phyloP scores from a whole-genome alignment of 2,113 vertebrate species.

The Mohoua ochrocephala region DNA sequence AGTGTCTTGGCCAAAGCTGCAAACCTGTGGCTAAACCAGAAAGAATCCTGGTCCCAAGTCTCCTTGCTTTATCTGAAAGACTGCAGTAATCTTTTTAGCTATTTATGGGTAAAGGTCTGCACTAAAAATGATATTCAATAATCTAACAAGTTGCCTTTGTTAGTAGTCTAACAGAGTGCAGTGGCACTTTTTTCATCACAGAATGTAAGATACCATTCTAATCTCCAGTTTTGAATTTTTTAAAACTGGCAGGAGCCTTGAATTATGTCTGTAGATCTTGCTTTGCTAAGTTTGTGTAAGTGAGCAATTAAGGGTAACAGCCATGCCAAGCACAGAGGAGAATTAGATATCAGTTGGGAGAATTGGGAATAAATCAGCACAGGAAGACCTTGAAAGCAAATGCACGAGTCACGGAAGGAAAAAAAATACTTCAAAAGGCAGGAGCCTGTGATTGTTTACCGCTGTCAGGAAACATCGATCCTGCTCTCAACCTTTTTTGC shows the following conservation, averaged over 20 bases:
- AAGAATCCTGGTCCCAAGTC: background rate
- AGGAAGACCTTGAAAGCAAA: constrained; percentile 30
- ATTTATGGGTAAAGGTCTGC: background rate
- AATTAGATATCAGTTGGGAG: background rate
- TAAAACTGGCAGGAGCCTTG: background rate
- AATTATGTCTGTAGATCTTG: background rate
- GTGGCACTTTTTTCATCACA: background rate
- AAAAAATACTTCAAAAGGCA: constrained; percentile 2
- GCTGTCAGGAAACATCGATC: constrained; percentile 10
- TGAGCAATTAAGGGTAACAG: background rate
- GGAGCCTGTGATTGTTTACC: constrained; percentile 12
- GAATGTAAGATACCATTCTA: background rate
- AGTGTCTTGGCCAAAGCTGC: background rate
- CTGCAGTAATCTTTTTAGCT: background rate
- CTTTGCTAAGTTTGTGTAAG: background rate
- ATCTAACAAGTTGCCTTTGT: background rate
- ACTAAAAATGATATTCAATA: background rate
- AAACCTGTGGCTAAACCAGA: background rate
- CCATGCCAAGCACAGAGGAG: background rate
- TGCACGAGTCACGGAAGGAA: background rate
- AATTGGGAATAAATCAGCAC: background rate
- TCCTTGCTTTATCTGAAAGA: background rate
- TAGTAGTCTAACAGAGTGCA: background rate
- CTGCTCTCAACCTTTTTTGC: background rate
- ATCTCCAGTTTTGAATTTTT: background rate